Evolutionary conservation across 2,888 invertebrate genomes (phyloP), one percentile per base, ranked within the genome.

Genomic region (Troides aeacus): DNA sequence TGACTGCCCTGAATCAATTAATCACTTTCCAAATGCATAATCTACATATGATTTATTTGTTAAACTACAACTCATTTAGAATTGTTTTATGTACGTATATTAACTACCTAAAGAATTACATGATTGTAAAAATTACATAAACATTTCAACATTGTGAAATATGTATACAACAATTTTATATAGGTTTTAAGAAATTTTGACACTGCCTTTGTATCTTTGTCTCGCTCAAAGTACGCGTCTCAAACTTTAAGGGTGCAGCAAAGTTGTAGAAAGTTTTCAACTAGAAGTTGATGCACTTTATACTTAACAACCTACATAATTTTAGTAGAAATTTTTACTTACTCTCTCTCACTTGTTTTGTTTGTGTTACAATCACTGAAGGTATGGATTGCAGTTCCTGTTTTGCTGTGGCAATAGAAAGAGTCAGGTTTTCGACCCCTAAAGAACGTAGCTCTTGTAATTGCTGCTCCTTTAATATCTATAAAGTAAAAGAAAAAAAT

Each of bases 321-420:
- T 61, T 66, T 56, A 42, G 5, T 62, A 23, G 21, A 21, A 63
- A 46, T 36, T 53, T 59, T 30, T 53, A 72, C 84, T 80, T 84
- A 95, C 96, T 94, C 87, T 94, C 92, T 79, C 95, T 90, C 17
- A 93, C 89, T 67, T 88, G 83, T 61, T 93, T 83, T 2, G 95
- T 95, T 77, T 94, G 94, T 67, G 91, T 81, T 18, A 91, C 89
- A 72, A 95, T 93, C 69, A 93, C 92, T 68, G 93, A 88, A 0
- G 95, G 95, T 68, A 96, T 86, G 63, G 93, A 90, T 69, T 90
- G 88, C 76, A 95, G 95, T 77, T 94, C 93, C 69, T 93, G 92
- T 50, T 94, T 90, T 5, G 95, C 94, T 58, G 88, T 89, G 15
- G 94, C 92, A 74, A 95, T 92, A 15, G 94, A 94, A 76, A 87